These are phyloP conservation scores for Xenopus borealis DNA, from an alignment of 2,113 vertebrate genomes.

Conservation along the genomic window DNA sequence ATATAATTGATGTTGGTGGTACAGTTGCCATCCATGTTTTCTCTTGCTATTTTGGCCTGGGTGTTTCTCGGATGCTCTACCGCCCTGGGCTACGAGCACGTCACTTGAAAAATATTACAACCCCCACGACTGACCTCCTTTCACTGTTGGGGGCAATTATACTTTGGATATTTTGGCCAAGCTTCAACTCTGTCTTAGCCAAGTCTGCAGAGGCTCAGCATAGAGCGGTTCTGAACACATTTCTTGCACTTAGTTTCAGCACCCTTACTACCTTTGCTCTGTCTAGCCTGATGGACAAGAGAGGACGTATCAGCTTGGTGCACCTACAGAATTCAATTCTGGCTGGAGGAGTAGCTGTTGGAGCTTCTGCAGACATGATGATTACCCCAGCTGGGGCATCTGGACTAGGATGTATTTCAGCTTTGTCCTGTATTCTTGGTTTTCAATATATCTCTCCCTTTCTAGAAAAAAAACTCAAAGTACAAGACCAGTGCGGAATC, in stretches of 20 bases:
- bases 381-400: constrained; percentile 66
- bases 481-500: constrained; percentile 79
- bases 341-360: constrained; percentile 74
- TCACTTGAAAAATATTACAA: constrained; percentile 65
- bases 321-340: constrained; percentile 80
- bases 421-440: constrained; percentile 67
- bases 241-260: constrained; percentile 68
- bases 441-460: constrained; percentile 74
- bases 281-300: constrained; percentile 68
- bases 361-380: constrained; percentile 71
- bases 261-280: constrained; percentile 63
- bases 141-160: constrained; percentile 73
- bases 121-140: constrained; percentile 67
- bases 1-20: constrained; percentile 72
- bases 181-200: constrained; percentile 71
- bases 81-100: constrained; percentile 39
- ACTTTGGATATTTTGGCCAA: constrained; percentile 85
- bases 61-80: constrained; percentile 71
- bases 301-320: constrained; percentile 65
- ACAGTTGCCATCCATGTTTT: constrained; percentile 80
- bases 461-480: constrained; percentile 52
- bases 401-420: constrained; percentile 69
- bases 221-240: constrained; percentile 70
- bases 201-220: constrained; percentile 66
- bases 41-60: constrained; percentile 80